phyloP scores from a whole-genome alignment of 2,888 invertebrate genomes.

The Stenoptilia bipunctidactyla region DNA sequence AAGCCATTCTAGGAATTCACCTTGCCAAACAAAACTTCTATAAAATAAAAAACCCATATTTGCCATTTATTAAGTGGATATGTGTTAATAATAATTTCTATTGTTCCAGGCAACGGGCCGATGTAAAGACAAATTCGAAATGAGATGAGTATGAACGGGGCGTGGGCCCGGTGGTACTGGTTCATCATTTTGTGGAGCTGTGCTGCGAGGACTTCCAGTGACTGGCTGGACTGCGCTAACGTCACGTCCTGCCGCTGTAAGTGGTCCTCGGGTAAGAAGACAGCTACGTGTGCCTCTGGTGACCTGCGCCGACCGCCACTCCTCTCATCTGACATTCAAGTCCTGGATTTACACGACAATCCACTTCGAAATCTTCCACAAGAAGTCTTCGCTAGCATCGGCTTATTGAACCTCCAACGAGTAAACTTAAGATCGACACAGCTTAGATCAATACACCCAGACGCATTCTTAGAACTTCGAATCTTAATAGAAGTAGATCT shows the following conservation, averaged over 20 bases:
- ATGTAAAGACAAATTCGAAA: slow-evolving; percentile 62
- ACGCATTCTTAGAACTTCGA: slow-evolving; percentile 88
- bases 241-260: slow-evolving; percentile 89
- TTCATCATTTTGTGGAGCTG: slow-evolving; percentile 63
- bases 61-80: slow-evolving; percentile 40
- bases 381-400: slow-evolving; percentile 83
- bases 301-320: slow-evolving; percentile 83
- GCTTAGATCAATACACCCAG: slow-evolving; percentile 81
- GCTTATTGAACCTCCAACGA: slow-evolving; percentile 86
- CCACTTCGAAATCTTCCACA: slow-evolving; percentile 80
- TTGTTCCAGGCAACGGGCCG: slow-evolving; percentile 66
- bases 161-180: slow-evolving; percentile 69
- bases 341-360: slow-evolving; percentile 86
- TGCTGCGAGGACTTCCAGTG: slow-evolving; percentile 67
- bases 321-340: slow-evolving; percentile 70
- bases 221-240: slow-evolving; percentile 91
- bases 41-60: too few relatives aligned
- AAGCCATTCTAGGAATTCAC: too few relatives aligned
- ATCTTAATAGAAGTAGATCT: slow-evolving; percentile 90
- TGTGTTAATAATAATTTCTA: slow-evolving; percentile 35
- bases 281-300: slow-evolving; percentile 86
- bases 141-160: slow-evolving; percentile 71
- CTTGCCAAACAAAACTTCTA: too few relatives aligned
- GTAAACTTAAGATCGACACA: slow-evolving; percentile 83
- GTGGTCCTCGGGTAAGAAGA: slow-evolving; percentile 93